Conservation (phyloP, 2,113 vertebrate genomes). For the Pandion haliaetus region DNA sequence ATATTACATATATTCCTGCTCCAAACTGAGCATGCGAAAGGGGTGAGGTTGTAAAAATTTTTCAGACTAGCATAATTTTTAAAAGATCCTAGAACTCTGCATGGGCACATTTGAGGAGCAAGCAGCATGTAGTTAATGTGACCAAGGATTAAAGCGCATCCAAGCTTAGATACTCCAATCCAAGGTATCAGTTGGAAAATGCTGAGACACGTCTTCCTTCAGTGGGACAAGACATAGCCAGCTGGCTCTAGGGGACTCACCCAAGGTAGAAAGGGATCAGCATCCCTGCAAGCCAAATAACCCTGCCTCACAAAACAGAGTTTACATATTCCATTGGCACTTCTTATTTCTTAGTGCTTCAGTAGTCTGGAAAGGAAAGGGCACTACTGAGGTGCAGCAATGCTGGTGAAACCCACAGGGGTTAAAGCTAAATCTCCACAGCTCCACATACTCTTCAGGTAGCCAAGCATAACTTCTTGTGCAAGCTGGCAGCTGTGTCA, state of each 20-base stretch:
- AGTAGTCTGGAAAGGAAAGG: neutral
- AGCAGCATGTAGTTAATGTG: neutral
- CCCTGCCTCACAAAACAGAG: neutral
- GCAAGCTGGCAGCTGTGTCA: neutral
- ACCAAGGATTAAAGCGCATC: neutral
- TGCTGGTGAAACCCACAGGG: neutral
- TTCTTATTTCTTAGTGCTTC: neutral
- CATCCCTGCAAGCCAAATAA: neutral
- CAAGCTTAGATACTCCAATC: neutral
- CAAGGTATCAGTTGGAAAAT: neutral
- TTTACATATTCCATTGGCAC: neutral
- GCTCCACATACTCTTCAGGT: neutral
- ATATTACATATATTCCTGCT: neutral
- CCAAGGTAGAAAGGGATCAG: neutral
- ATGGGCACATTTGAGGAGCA: neutral
- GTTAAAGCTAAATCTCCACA: neutral
- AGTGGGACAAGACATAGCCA: neutral
- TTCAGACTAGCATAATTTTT: neutral
- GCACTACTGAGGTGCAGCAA: fast-evolving
- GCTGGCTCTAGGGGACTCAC: neutral
- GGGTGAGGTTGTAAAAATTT: fast-evolving
- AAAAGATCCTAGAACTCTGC: neutral
- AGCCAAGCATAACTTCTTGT: neutral
- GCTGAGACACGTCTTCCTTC: neutral
- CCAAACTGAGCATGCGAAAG: neutral